Evolutionary conservation across 2,888 invertebrate genomes (phyloP).

Genomic region (Amphipoea oculea): DNA sequence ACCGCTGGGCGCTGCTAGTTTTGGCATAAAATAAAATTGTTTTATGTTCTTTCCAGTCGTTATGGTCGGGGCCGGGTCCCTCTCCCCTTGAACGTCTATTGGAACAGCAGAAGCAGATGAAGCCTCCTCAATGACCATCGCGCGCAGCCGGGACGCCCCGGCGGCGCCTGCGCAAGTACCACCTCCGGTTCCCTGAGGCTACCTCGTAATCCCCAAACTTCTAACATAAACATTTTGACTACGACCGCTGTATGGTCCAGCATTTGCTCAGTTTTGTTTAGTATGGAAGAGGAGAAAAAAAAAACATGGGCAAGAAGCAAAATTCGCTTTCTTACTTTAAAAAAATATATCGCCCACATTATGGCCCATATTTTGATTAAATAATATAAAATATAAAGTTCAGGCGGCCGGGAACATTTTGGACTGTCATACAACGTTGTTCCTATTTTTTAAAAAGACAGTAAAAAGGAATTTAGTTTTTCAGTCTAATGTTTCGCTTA

Average conservation of each 20-base stretch:
- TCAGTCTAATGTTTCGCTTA: slow-evolving; percentile 38
- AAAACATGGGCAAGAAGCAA: slow-evolving; percentile 13
- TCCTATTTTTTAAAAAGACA: slow-evolving; percentile 45
- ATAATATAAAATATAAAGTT: neutral
- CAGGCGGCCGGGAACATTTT: slow-evolving; percentile 22
- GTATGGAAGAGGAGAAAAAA: neutral
- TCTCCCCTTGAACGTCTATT: slow-evolving; percentile 95
- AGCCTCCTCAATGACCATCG: slow-evolving; percentile 80
- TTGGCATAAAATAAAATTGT: too few species aligned
- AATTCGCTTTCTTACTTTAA: slow-evolving; percentile 6
- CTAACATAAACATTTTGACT: slow-evolving; percentile 6
- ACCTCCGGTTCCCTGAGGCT: slow-evolving; percentile 4
- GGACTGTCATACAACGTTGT: slow-evolving; percentile 26
- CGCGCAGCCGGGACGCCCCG: neutral
- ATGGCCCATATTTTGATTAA: neutral
- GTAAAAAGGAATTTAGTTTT: slow-evolving; percentile 42
- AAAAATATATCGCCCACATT: slow-evolving; percentile 12
- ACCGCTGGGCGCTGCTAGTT: too few species aligned
- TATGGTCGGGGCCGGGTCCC: slow-evolving; percentile 94
- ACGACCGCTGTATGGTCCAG: slow-evolving; percentile 3
- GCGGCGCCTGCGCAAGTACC: slow-evolving; percentile 17
- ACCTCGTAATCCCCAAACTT: neutral
- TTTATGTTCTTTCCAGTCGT: slow-evolving; percentile 87
- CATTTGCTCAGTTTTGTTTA: slow-evolving; percentile 38
- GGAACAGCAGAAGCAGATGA: slow-evolving; percentile 94